Evolutionary conservation across 2,888 invertebrate genomes (phyloP).

Genomic region (Melanargia galathea): DNA sequence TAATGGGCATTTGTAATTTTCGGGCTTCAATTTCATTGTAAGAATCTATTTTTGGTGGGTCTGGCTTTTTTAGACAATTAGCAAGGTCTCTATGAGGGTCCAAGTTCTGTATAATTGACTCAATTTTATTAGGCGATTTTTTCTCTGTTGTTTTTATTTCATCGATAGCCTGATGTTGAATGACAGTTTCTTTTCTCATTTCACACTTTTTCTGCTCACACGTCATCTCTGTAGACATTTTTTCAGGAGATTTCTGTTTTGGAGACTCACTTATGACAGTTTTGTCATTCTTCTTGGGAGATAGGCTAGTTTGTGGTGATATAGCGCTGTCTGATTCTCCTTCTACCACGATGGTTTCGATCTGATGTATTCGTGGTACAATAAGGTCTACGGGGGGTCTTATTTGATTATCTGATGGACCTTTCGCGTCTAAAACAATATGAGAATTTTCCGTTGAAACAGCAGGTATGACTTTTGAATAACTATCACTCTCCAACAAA

Average conservation of each 20-base stretch:
- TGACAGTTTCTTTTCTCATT: slow-evolving; percentile 74
- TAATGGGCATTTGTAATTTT: slow-evolving; percentile 55
- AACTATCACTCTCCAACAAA: slow-evolving; percentile 67
- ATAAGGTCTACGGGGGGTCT: slow-evolving; percentile 61
- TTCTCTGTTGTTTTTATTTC: slow-evolving; percentile 64
- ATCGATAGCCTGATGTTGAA: slow-evolving; percentile 70
- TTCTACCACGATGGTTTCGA: slow-evolving; percentile 73
- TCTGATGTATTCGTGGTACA: slow-evolving; percentile 64
- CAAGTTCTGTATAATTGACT: slow-evolving; percentile 66
- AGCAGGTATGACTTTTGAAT: slow-evolving; percentile 71
- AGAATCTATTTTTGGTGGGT: slow-evolving; percentile 64
- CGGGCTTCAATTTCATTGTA: slow-evolving; percentile 62
- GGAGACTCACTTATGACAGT: slow-evolving; percentile 65
- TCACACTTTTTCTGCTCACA: slow-evolving; percentile 66
- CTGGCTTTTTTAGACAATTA: slow-evolving; percentile 60
- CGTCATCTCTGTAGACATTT: slow-evolving; percentile 48
- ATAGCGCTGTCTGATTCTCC: slow-evolving; percentile 66
- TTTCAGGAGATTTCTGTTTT: slow-evolving; percentile 64
- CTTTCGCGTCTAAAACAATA: slow-evolving; percentile 71
- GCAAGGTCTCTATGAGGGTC: slow-evolving; percentile 64
- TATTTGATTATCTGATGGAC: slow-evolving; percentile 57
- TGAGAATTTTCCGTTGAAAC: slow-evolving; percentile 73
- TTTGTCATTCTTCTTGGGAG: slow-evolving; percentile 65
- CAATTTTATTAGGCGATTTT: slow-evolving; percentile 70
- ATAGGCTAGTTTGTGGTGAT: slow-evolving; percentile 54